Percentiles rank a stretch among this genome's conserved stretches.
These are phyloP conservation scores for Suillia variegata DNA, from an alignment of 2,888 invertebrate genomes.

Conservation along the genomic window DNA sequence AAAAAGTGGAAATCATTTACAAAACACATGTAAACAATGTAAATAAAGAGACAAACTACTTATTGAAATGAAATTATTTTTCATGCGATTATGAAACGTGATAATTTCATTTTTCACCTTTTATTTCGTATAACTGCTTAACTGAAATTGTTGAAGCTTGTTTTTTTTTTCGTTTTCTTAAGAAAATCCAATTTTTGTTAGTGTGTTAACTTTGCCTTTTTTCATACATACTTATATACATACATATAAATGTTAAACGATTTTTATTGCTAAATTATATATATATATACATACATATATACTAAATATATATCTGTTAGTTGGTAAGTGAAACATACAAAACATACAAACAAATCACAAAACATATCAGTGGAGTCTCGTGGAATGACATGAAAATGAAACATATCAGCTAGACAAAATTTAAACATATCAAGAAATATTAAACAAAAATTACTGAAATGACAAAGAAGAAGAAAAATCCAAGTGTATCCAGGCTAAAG, in stretches of 20 bases:
- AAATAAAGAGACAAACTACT: slow-evolving; percentile 51
- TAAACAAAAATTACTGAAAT: slow-evolving; percentile 1
- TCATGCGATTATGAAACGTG: slow-evolving; percentile 37
- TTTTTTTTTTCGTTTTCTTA: too few species aligned
- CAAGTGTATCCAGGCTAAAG: not conserved
- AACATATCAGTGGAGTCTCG: slow-evolving; percentile 37
- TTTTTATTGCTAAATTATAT: slow-evolving; percentile 30
- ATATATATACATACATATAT: slow-evolving; percentile 13
- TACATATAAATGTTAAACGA: slow-evolving; percentile 12
- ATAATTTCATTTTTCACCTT: slow-evolving; percentile 22
- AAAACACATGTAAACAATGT: slow-evolving; percentile 31
- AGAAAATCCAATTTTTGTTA: too few species aligned
- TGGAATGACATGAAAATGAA: slow-evolving; percentile 18
- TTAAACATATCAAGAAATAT: too few species aligned
- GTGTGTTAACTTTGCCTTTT: too few species aligned
- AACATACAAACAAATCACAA: slow-evolving; percentile 38
- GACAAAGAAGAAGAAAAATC: slow-evolving; percentile 24
- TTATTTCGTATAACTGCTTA: not conserved
- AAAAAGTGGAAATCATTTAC: not conserved
- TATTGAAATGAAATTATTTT: slow-evolving; percentile 28
- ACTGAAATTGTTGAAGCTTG: too few species aligned
- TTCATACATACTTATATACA: too few species aligned
- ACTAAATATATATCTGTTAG: slow-evolving; percentile 23
- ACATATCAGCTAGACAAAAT: slow-evolving; percentile 14
- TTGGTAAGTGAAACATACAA: slow-evolving; percentile 32